A percentile compares a stretch with the other conserved stretches of the same genome.
phyloP scores from a whole-genome alignment of 1,140 invertebrate species.

The Metopolophium dirhodum region DNA sequence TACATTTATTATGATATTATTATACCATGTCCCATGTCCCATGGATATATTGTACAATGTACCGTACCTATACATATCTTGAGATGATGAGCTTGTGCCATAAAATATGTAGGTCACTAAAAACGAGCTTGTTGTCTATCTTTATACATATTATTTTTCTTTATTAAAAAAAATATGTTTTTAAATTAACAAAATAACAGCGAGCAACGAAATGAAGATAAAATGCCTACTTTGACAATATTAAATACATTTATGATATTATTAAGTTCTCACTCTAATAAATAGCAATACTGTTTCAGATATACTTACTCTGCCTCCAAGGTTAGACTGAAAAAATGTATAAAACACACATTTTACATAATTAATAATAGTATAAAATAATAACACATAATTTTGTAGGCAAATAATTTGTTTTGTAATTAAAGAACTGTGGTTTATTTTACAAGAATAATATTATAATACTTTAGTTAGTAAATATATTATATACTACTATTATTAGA shows the following conservation, averaged over 20 bases:
- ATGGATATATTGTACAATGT: background rate
- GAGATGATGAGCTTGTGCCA: background rate
- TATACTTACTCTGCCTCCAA: constrained; percentile 53
- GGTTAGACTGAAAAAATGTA: constrained; percentile 33
- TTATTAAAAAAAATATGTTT: constrained; percentile 50
- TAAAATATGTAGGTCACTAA: constrained; percentile 45
- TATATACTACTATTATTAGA: background rate
- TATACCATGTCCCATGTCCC: background rate
- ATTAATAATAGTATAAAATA: background rate
- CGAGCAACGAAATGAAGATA: background rate
- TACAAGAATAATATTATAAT: background rate
- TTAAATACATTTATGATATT: constrained; percentile 24
- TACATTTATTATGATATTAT: background rate
- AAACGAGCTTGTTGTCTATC: background rate
- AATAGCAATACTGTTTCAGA: background rate
- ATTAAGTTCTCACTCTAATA: constrained; percentile 15
- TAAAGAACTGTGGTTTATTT: background rate
- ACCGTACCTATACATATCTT: background rate
- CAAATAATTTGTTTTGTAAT: background rate
- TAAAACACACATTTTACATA: background rate
- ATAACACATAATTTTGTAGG: background rate
- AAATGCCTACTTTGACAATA: background rate
- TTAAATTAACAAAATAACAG: constrained; percentile 35
- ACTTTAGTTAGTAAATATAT: background rate
- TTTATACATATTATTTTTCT: constrained; percentile 36